Evolutionary conservation across 2,113 vertebrate species (phyloP).

Genomic region (Tetrax tetrax): DNA sequence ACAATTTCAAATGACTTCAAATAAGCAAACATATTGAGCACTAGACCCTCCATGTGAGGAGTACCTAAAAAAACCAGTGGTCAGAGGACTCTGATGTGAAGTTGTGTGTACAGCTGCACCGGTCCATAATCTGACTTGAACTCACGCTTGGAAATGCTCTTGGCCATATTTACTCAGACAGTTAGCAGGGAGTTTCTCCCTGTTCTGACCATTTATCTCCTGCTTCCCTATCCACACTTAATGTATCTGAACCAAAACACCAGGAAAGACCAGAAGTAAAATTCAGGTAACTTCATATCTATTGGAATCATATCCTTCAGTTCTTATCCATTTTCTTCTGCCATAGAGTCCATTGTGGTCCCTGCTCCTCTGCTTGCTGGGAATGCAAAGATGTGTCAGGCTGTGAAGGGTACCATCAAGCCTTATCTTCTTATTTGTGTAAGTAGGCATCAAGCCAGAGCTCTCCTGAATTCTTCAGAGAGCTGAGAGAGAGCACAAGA

Average conservation of each 20-base stretch:
- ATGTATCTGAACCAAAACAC: neutral
- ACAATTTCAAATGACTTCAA: neutral
- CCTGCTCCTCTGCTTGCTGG: neutral
- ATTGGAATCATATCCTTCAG: neutral
- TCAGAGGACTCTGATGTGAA: neutral
- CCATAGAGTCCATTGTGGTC: neutral
- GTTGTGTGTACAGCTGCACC: neutral
- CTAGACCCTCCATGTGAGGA: neutral
- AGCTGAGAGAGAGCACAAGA: constrained; percentile 52
- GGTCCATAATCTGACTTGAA: neutral
- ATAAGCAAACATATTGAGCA: neutral
- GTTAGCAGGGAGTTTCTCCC: neutral
- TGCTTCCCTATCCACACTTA: neutral
- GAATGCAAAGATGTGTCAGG: neutral
- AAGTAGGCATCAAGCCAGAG: constrained; percentile 83
- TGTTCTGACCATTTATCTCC: neutral
- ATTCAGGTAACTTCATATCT: neutral
- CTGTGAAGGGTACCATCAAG: neutral
- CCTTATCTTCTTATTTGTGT: constrained; percentile 67
- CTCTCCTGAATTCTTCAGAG: constrained; percentile 78
- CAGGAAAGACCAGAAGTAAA: neutral
- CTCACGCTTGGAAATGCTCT: neutral
- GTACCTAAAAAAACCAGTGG: neutral
- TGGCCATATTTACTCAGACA: neutral
- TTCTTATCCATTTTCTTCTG: neutral